Conservation (phyloP, 2,113 vertebrate genomes). For the Zosterops hypoxanthus region DNA sequence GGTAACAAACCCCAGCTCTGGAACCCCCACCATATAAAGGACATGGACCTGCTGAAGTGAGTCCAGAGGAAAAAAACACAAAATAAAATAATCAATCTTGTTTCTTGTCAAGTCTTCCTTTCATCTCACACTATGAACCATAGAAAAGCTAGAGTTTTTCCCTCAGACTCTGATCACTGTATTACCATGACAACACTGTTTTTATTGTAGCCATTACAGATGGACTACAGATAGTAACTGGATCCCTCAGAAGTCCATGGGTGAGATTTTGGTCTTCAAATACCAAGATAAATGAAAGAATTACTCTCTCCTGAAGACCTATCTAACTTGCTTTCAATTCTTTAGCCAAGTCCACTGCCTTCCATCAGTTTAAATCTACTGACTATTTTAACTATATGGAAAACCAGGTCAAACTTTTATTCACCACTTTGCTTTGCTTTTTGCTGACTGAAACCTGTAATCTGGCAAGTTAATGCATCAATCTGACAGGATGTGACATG, state of each 20-base stretch:
- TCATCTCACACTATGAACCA: neutral
- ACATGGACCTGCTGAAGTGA: neutral
- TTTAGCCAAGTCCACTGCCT: neutral
- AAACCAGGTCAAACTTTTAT: slow-evolving; percentile 14
- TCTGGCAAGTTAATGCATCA: neutral
- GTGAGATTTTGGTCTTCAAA: neutral
- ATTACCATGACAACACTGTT: slow-evolving; percentile 46
- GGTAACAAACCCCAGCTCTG: neutral
- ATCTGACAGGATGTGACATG: neutral
- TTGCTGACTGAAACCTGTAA: neutral
- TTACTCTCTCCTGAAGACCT: neutral
- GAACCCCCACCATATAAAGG: neutral
- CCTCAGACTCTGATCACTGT: neutral
- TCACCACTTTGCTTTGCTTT: neutral
- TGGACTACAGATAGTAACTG: slow-evolving; percentile 13
- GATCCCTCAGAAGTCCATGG: neutral
- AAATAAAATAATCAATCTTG: neutral
- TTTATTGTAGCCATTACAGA: neutral
- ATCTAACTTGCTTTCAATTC: neutral
- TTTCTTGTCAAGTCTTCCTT: neutral
- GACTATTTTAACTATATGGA: neutral
- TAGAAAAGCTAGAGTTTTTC: neutral
- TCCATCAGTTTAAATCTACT: neutral
- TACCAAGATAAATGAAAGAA: neutral
- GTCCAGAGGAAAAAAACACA: accelerated